These are phyloP conservation scores for Halotydeus destructor DNA, from an alignment of 1,140 invertebrate species.

Conservation along the genomic window DNA sequence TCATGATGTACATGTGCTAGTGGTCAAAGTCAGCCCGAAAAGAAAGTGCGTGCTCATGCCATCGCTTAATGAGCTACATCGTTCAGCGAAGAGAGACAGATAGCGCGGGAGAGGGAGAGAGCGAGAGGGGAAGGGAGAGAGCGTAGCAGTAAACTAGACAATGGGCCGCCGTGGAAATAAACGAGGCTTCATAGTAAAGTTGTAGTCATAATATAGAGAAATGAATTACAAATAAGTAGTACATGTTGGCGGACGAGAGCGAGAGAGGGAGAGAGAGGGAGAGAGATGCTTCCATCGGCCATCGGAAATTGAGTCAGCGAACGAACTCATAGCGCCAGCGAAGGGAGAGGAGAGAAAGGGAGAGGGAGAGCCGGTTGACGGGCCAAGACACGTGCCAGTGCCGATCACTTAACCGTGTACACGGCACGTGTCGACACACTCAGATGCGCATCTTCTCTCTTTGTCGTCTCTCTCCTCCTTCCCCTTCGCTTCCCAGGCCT, in stretches of 20 bases:
- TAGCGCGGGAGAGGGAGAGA: no score
- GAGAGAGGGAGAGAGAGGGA: neutral
- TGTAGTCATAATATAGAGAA: no score
- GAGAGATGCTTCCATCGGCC: neutral
- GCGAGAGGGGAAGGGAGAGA: no score
- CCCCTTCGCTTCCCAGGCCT: neutral
- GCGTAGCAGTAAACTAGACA: no score
- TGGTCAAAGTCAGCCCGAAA: no score
- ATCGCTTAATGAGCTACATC: no score
- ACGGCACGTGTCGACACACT: slow-evolving; percentile 3
- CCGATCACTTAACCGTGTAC: neutral
- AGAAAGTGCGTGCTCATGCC: no score
- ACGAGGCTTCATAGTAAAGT: no score
- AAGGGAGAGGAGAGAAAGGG: neutral
- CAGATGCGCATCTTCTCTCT: neutral
- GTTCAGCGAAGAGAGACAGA: no score
- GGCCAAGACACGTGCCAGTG: neutral
- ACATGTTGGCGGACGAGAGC: neutral
- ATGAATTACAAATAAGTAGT: slow-evolving; percentile 2
- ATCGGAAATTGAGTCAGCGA: slow-evolving; percentile 8
- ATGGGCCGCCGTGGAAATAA: no score
- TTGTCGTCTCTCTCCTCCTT: neutral
- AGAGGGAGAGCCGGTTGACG: neutral
- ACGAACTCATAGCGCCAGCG: neutral
- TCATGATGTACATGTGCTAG: no score